These are phyloP conservation scores for Drosophila ezoana DNA, from an alignment of 2,888 invertebrate species.

Conservation along the genomic window DNA sequence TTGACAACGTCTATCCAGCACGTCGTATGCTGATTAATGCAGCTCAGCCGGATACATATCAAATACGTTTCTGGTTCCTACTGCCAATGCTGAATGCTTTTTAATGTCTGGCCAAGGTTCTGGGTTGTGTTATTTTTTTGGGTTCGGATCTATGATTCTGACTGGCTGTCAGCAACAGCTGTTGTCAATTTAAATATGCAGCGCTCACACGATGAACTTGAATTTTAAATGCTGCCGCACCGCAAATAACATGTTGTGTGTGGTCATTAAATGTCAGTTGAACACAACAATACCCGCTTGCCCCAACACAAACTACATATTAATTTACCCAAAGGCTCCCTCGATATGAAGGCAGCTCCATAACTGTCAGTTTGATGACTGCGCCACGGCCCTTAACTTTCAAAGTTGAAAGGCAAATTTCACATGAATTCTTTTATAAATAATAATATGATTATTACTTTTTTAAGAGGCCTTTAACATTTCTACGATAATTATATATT, in stretches of 20 bases:
- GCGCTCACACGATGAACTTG: slow-evolving; percentile 62
- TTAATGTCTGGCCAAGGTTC: slow-evolving; percentile 14
- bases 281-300: slow-evolving; percentile 51
- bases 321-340: slow-evolving; percentile 34
- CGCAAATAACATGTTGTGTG: slow-evolving; percentile 69
- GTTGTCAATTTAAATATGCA: slow-evolving; percentile 55
- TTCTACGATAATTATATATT: no score
- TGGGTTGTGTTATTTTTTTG: not conserved
- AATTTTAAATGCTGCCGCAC: slow-evolving; percentile 69
- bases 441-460: not conserved
- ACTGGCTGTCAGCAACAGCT: slow-evolving; percentile 68
- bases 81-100: slow-evolving; percentile 23
- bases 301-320: slow-evolving; percentile 31
- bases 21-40: slow-evolving; percentile 47
- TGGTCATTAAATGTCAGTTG: slow-evolving; percentile 75
- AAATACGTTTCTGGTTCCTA: slow-evolving; percentile 30
- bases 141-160: slow-evolving; percentile 2
- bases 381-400: slow-evolving; percentile 27
- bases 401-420: slow-evolving; percentile 14
- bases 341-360: slow-evolving; percentile 20
- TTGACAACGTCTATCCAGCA: slow-evolving; percentile 45
- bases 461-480: not conserved
- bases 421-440: not conserved
- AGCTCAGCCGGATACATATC: slow-evolving; percentile 39
- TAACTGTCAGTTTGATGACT: slow-evolving; percentile 46